Evolutionary conservation across 2,113 vertebrate species (phyloP).

Genomic region (Gorsachius goisagi): DNA sequence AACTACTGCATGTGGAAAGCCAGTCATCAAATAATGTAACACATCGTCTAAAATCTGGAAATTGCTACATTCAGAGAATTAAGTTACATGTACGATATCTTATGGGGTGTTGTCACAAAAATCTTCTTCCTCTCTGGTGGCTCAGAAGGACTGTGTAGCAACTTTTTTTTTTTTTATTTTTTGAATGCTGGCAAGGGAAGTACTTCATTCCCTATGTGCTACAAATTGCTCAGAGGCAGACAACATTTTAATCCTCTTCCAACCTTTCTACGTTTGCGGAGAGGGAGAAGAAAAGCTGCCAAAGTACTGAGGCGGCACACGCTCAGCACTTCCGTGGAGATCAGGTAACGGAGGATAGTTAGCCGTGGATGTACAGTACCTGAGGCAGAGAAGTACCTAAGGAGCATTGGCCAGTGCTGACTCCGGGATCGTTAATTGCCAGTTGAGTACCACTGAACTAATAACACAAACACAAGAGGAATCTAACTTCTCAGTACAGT

Average conservation of each 20-base stretch:
- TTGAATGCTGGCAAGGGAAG: slow-evolving; percentile 1
- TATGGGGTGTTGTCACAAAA: neutral
- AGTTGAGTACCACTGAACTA: slow-evolving; percentile 42
- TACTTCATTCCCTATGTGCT: neutral
- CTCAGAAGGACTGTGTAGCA: neutral
- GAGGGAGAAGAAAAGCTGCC: slow-evolving; percentile 47
- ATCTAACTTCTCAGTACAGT: slow-evolving; percentile 26
- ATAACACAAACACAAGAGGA: neutral
- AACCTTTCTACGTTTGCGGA: neutral
- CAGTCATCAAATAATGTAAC: neutral
- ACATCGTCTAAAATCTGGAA: neutral
- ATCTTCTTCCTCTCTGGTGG: neutral
- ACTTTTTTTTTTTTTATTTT: neutral
- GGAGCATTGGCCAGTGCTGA: neutral
- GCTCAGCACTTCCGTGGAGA: slow-evolving; percentile 3
- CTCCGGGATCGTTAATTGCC: neutral
- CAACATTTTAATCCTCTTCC: neutral
- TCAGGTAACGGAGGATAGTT: slow-evolving; percentile 20
- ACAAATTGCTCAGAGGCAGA: slow-evolving; percentile 36
- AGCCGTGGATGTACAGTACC: slow-evolving; percentile 11
- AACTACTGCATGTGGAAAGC: slow-evolving; percentile 47
- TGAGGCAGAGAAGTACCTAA: slow-evolving; percentile 59
- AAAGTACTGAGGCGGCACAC: neutral
- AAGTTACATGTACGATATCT: neutral
- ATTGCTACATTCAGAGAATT: slow-evolving; percentile 48